Percentiles rank a stretch among this genome's conserved stretches.
Evolutionary conservation across 2,113 vertebrate genomes (phyloP).

Genomic region (Hyaena hyaena): DNA sequence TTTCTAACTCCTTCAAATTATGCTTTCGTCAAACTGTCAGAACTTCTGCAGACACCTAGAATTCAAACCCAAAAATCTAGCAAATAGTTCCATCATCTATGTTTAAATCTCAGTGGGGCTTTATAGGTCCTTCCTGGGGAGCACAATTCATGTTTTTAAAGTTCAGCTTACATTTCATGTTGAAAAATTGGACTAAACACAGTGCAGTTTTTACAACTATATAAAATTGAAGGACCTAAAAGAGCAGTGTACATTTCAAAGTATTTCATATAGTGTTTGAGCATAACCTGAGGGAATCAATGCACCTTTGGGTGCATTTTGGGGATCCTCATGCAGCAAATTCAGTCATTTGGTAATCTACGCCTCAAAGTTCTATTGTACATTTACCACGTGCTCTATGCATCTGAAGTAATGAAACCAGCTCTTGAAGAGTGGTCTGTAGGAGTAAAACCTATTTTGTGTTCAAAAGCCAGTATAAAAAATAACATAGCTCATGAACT

Average conservation of each 20-base stretch:
- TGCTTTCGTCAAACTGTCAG: neutral
- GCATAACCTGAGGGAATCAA: conserved; percentile 9
- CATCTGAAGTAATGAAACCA: conserved; percentile 2
- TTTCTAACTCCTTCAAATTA: neutral
- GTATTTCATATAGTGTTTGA: neutral
- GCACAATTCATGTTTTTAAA: conserved; percentile 56
- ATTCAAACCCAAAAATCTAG: neutral
- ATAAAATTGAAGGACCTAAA: conserved; percentile 27
- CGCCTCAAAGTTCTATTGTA: neutral
- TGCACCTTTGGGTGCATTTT: neutral
- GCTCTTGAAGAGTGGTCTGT: conserved; percentile 17
- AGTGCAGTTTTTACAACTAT: conserved; percentile 21
- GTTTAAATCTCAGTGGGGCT: neutral
- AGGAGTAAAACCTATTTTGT: neutral
- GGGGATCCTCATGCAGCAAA: neutral
- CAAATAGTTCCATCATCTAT: neutral
- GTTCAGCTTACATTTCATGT: conserved; percentile 31
- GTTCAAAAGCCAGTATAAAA: neutral
- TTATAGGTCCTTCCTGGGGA: neutral
- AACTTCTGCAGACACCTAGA: neutral
- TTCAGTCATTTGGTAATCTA: conserved; percentile 49
- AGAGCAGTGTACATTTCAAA: neutral
- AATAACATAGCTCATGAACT: neutral
- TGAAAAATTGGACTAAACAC: conserved; percentile 55
- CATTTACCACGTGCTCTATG: neutral